phyloP scores from a whole-genome alignment of 2,113 vertebrate species.

The Zosterops pallidus region DNA sequence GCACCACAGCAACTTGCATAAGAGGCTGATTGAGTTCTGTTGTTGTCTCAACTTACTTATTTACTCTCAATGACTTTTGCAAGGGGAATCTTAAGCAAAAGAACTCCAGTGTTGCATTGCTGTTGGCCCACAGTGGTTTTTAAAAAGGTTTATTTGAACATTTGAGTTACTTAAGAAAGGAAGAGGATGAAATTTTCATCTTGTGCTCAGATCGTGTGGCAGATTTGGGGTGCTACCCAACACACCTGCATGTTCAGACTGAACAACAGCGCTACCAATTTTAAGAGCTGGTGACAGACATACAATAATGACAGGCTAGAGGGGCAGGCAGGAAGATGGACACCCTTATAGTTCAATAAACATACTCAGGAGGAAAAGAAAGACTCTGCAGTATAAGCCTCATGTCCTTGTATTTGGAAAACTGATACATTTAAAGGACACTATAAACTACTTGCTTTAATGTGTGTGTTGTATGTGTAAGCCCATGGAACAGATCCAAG shows the following conservation, averaged over 20 bases:
- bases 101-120: neutral
- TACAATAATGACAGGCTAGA: neutral
- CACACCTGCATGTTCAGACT: rapidly evolving
- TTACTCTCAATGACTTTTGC: neutral
- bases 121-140: neutral
- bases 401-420: neutral
- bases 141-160: neutral
- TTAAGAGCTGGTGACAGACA: neutral
- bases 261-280: neutral
- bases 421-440: neutral
- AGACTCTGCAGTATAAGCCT: neutral
- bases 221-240: neutral
- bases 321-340: neutral
- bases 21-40: neutral
- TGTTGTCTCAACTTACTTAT: neutral
- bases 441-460: neutral
- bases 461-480: neutral
- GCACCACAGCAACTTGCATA: neutral
- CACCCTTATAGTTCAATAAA: neutral
- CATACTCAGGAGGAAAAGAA: neutral
- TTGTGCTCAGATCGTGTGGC: rapidly evolving
- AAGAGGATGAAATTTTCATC: neutral
- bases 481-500: neutral
- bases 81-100: neutral
- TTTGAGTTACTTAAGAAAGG: neutral